A percentile compares a stretch with the other conserved stretches of the same genome.
phyloP scores from a whole-genome alignment of 1,140 invertebrate genomes.

The Apis florea region DNA sequence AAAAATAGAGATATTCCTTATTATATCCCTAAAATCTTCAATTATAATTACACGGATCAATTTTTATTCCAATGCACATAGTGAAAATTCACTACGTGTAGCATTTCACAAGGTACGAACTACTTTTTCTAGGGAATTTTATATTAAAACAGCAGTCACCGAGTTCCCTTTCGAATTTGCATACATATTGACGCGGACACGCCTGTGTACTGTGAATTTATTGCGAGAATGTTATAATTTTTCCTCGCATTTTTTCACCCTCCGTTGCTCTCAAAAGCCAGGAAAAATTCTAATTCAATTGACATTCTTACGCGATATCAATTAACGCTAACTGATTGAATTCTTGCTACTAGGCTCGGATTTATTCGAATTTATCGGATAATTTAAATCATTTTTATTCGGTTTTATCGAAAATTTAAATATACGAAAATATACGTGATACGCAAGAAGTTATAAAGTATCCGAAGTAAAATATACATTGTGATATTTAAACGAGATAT shows the following conservation, averaged over 20 bases:
- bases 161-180: conserved; percentile 2
- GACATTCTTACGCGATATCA: no score
- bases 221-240: conserved; percentile 1
- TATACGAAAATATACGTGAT: no score
- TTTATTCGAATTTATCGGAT: no score
- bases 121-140: conserved; percentile 4
- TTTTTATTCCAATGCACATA: not conserved
- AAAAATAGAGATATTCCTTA: no score
- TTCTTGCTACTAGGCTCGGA: no score
- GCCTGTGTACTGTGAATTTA: not conserved
- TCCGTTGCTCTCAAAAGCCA: not conserved
- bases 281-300: no score
- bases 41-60: not conserved
- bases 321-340: no score
- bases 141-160: conserved; percentile 2
- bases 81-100: not conserved
- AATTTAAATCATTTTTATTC: no score
- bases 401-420: no score
- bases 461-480: no score
- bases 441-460: no score
- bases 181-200: conserved; percentile 21
- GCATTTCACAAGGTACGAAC: not conserved
- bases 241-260: not conserved
- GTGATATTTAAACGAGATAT: no score
- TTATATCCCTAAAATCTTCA: not conserved